A percentile compares a stretch with the other conserved stretches of the same genome.
Evolutionary conservation across 2,113 vertebrate genomes (phyloP).

Genomic region (Megaleporinus macrocephalus): DNA sequence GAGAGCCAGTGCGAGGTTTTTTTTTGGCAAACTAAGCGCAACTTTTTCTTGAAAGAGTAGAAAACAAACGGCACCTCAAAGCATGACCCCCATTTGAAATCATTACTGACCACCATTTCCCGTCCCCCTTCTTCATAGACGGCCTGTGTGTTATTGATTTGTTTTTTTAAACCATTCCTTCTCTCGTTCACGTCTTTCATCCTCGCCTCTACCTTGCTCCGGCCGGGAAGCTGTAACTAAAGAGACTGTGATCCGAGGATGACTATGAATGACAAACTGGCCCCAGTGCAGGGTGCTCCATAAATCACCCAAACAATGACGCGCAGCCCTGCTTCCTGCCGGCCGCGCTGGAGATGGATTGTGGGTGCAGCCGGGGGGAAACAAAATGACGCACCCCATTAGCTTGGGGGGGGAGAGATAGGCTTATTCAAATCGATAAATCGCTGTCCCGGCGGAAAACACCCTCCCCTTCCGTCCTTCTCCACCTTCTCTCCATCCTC

Average conservation of each 20-base stretch:
- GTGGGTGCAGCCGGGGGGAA: constrained; percentile 68
- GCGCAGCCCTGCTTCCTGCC: constrained; percentile 56
- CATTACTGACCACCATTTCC: constrained; percentile 76
- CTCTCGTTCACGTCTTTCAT: neutral
- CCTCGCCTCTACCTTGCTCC: neutral
- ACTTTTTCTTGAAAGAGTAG: constrained; percentile 55
- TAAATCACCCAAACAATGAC: constrained; percentile 82
- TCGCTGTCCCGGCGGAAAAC: constrained; percentile 54
- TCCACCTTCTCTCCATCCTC: constrained; percentile 1
- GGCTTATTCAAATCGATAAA: constrained; percentile 77
- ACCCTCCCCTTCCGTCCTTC: constrained; percentile 42
- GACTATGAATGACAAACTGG: constrained; percentile 77
- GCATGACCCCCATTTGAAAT: constrained; percentile 69
- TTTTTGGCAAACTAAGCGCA: constrained; percentile 65
- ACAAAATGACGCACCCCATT: constrained; percentile 74
- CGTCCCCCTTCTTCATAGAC: constrained; percentile 70
- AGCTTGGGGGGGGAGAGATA: constrained; percentile 49
- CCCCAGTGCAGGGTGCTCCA: constrained; percentile 78
- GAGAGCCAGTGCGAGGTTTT: neutral
- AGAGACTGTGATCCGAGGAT: constrained; percentile 55
- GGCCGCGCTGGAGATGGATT: constrained; percentile 85
- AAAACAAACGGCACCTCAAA: constrained; percentile 72
- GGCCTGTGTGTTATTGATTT: constrained; percentile 75
- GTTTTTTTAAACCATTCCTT: neutral
- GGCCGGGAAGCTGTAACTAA: constrained; percentile 42